Percentiles rank a stretch among this genome's conserved stretches.
Conservation (phyloP, 2,113 vertebrate genomes). For the Osmerus mordax region DNA sequence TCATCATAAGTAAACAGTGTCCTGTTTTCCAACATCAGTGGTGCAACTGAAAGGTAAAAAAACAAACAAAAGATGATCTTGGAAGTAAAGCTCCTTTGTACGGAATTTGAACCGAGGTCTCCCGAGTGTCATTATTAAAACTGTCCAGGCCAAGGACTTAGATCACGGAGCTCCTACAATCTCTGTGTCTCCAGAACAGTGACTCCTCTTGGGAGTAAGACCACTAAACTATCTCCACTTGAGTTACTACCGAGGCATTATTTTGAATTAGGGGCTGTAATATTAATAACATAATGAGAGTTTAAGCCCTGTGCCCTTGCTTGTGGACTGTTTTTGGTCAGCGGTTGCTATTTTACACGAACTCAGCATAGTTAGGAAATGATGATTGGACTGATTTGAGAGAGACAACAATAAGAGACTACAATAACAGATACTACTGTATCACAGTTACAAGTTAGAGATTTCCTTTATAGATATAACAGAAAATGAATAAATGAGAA, state of each 20-base stretch:
- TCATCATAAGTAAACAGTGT: constrained; percentile 37
- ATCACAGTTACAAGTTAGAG: no score
- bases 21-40: constrained; percentile 44
- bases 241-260: no score
- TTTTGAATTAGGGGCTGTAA: not conserved
- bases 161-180: no score
- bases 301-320: not conserved
- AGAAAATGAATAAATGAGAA: no score
- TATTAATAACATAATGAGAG: not conserved
- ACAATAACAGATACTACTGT: no score
- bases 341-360: constrained; percentile 4
- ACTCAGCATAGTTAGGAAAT: constrained; percentile 4
- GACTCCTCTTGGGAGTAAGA: not conserved
- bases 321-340: not conserved
- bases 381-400: not conserved
- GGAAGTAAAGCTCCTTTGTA: not conserved
- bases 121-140: no score
- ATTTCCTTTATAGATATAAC: no score
- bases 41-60: constrained; percentile 28
- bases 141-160: no score
- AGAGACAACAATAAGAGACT: no score
- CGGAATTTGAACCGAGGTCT: not conserved
- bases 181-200: not conserved
- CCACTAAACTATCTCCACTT: not conserved
- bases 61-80: not conserved